Evolutionary conservation across 2,797 vertebrate genomes (phyloP), one percentile per base, ranked within the genome.

Genomic region (Setipinna tenuifilis): DNA sequence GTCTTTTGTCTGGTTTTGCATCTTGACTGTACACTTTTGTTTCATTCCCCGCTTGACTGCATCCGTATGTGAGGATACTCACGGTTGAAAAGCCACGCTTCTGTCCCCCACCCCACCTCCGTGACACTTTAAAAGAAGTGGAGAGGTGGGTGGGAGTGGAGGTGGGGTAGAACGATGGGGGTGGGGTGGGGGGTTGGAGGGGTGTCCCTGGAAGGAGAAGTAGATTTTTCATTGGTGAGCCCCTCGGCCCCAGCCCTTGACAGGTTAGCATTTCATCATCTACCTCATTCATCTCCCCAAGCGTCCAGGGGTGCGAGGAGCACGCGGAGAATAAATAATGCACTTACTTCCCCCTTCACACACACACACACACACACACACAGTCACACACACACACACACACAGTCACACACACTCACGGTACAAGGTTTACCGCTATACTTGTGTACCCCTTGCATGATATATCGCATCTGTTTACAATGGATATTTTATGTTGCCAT

Each of bases 191-290:
- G n/a, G 78, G 78, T 57, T 35, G 21, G 21, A 83, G 87, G 83
- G 65, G 87, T 90, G 90, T 75, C 87, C 0, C 84, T 84, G 16
- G 35, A 10, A 78, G 71, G 71, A 78, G 71, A 78, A 21, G 83
- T 91, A 90, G 89, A 94, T 93, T 93, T 94, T 94, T 93, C 91
- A 93, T 93, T 91, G 81, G 87, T 82, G 88, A 91, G 90, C 89
- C 91, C 62, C 89, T 90, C 93, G 90, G 91, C 91, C 93, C 86
- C 85, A 91, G 88, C 92, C 92, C 91, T 78, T 92, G 93, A 93
- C 93, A 93, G 91, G 90, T 91, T 86, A 93, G 90, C 59, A 85
- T 94, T 94, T 94, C 90, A 94, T 94, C 94, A 93, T 92, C 90
- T 87, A 91, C 88, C 92, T 92, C 93, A 94, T 94, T 94, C 92